phyloP scores from a whole-genome alignment of 2,797 vertebrate species.

The Acanthopagrus latus region DNA sequence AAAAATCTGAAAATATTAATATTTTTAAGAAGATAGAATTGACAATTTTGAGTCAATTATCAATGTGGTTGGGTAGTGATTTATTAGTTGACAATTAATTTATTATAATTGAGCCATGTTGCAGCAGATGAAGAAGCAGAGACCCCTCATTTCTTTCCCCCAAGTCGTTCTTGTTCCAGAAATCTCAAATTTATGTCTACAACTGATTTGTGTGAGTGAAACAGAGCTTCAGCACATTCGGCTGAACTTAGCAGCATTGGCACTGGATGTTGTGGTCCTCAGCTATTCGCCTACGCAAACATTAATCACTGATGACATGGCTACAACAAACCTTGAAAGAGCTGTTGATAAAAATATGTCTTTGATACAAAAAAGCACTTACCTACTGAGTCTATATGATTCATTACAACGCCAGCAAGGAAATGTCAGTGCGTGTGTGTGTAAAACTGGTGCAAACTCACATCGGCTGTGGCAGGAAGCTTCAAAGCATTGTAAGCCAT shows the following conservation, averaged over 20 bases:
- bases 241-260: slow-evolving; percentile 18
- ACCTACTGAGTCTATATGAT: slow-evolving; percentile 13
- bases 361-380: slow-evolving; percentile 17
- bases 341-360: slow-evolving; percentile 1
- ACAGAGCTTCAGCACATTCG: slow-evolving; percentile 3
- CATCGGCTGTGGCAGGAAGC: slow-evolving; percentile 25
- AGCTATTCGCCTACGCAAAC: neutral
- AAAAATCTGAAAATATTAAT: too few relatives aligned
- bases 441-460: slow-evolving; percentile 20
- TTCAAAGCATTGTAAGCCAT: neutral
- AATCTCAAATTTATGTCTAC: slow-evolving; percentile 15
- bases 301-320: slow-evolving; percentile 19
- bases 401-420: slow-evolving; percentile 12
- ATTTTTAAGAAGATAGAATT: too few relatives aligned
- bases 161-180: neutral
- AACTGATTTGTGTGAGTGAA: slow-evolving; percentile 19
- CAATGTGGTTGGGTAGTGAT: too few relatives aligned
- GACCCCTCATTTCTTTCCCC: too few relatives aligned
- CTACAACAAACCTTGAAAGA: slow-evolving; percentile 12
- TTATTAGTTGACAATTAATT: neutral
- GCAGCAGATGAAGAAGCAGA: neutral
- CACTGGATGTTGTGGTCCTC: slow-evolving; percentile 10
- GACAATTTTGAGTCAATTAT: too few relatives aligned
- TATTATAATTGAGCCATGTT: neutral
- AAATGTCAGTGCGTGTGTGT: slow-evolving; percentile 20